These are phyloP conservation scores for Corbicula japonica DNA, from an alignment of 2,888 invertebrate species.

Conservation along the genomic window DNA sequence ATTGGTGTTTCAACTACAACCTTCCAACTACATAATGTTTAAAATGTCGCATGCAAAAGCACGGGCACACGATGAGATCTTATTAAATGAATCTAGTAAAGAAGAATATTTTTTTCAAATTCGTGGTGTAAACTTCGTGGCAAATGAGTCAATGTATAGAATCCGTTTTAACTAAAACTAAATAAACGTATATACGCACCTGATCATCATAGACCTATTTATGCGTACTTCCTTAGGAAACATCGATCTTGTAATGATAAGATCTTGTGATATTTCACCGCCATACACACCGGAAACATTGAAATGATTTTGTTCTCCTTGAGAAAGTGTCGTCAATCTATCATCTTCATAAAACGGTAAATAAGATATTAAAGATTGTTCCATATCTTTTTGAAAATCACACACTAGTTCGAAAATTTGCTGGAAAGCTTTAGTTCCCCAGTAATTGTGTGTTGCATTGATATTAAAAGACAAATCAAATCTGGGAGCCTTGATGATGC, in stretches of 20 bases:
- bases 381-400: conserved; percentile 37
- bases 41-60: too few relatives aligned
- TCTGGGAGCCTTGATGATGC: background rate
- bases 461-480: conserved; percentile 6
- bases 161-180: too few relatives aligned
- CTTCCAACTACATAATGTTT: too few relatives aligned
- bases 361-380: conserved; percentile 3
- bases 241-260: background rate
- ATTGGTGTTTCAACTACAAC: too few relatives aligned
- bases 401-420: conserved; percentile 17
- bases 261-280: conserved; percentile 9
- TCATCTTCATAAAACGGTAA: conserved; percentile 23
- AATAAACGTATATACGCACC: too few relatives aligned
- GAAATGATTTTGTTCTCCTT: too few relatives aligned
- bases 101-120: too few relatives aligned
- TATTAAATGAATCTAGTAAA: too few relatives aligned
- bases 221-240: background rate
- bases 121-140: too few relatives aligned
- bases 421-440: conserved; percentile 19
- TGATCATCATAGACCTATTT: conserved; percentile 12
- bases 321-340: background rate
- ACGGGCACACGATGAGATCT: too few relatives aligned
- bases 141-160: too few relatives aligned
- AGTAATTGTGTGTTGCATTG: conserved; percentile 41
- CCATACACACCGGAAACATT: background rate